Conservation (phyloP, 2,888 invertebrate species). For the Pristionchus arcanus region DNA sequence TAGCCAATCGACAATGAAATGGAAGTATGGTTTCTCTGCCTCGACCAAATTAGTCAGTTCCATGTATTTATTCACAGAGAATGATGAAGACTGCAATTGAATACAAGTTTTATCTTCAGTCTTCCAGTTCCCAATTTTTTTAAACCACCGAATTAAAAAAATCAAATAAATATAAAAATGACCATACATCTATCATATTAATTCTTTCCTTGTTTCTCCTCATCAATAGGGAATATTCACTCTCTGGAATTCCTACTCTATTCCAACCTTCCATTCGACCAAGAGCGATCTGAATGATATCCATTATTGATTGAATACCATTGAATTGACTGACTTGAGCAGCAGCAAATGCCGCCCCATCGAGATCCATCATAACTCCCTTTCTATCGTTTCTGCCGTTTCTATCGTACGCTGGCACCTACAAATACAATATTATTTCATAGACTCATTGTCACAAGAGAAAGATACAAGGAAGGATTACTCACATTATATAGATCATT, state of each 20-base stretch:
- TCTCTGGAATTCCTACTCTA: not conserved
- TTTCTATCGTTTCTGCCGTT: not conserved
- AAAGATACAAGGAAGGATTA: too few relatives aligned
- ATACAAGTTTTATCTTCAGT: not conserved
- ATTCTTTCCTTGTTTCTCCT: not conserved
- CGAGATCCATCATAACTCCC: not conserved
- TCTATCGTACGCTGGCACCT: not conserved
- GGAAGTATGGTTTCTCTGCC: not conserved
- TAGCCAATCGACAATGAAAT: constrained; percentile 18
- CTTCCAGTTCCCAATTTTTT: too few relatives aligned
- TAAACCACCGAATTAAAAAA: too few relatives aligned
- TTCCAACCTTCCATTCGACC: constrained; percentile 9
- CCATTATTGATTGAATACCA: not conserved
- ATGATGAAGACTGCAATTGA: not conserved
- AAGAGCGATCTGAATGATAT: not conserved
- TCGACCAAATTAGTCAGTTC: not conserved
- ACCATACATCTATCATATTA: not conserved
- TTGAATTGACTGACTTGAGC: not conserved
- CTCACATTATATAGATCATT: not conserved
- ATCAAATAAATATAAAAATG: not conserved
- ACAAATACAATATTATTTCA: not conserved
- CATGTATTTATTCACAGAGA: not conserved
- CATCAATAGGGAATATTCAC: not conserved
- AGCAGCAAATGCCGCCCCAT: constrained; percentile 7
- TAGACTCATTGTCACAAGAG: not conserved